Conservation (phyloP, 2,113 vertebrate genomes). For the Sisor rabdophorus region DNA sequence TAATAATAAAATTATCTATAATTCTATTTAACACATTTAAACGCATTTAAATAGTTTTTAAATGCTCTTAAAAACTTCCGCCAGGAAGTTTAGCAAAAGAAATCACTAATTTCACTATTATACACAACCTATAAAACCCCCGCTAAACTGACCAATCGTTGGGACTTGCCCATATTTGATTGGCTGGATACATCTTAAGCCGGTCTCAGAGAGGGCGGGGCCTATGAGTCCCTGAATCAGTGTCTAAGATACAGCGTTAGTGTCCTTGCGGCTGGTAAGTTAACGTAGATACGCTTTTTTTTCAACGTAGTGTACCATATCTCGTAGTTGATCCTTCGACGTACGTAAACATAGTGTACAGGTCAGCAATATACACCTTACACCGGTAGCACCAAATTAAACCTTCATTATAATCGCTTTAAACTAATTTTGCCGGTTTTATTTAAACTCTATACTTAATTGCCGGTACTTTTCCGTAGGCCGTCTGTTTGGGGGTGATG, state of each 20-base stretch:
- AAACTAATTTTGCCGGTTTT: background rate
- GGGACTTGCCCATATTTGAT: no score
- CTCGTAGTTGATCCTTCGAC: background rate
- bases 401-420: no score
- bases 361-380: background rate
- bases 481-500: conserved; percentile 15
- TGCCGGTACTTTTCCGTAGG: background rate
- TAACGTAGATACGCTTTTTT: background rate
- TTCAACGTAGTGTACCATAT: background rate
- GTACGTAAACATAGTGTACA: background rate
- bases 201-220: background rate
- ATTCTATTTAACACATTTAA: no score
- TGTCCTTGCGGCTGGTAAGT: background rate
- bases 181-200: background rate
- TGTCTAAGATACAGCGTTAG: background rate
- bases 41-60: no score
- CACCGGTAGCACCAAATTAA: background rate
- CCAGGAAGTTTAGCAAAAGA: background rate
- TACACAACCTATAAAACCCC: no score
- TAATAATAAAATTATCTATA: no score
- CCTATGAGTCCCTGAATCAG: background rate
- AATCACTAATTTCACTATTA: no score
- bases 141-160: background rate
- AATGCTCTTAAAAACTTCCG: background rate
- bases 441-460: background rate